Evolutionary conservation across 2,797 vertebrate genomes (phyloP).

Genomic region (Arnoldichthys spilopterus): DNA sequence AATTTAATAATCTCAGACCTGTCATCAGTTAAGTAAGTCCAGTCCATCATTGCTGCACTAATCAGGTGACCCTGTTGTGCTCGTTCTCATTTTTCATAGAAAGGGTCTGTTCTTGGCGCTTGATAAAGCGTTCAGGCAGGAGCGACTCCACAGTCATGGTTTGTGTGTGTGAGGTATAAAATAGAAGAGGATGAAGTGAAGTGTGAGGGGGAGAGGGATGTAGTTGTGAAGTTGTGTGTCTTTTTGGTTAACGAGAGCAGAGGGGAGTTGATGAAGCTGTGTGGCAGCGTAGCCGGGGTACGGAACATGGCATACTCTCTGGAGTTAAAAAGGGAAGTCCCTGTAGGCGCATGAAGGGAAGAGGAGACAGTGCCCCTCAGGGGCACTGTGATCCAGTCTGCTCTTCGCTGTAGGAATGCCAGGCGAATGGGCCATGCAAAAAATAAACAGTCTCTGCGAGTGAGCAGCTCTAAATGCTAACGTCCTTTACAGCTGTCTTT

Average conservation of each 20-base stretch:
- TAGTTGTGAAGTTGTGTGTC: slow-evolving; percentile 32
- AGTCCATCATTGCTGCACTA: neutral
- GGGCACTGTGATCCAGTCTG: slow-evolving; percentile 70
- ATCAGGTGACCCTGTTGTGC: neutral
- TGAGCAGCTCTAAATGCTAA: slow-evolving; percentile 50
- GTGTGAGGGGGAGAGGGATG: neutral
- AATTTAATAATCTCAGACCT: slow-evolving; percentile 1
- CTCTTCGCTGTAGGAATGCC: slow-evolving; percentile 60
- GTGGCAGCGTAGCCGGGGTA: slow-evolving; percentile 64
- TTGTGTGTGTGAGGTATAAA: slow-evolving; percentile 28
- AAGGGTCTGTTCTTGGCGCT: slow-evolving; percentile 37
- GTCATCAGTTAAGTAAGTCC: neutral
- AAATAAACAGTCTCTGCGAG: slow-evolving; percentile 67
- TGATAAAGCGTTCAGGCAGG: slow-evolving; percentile 44
- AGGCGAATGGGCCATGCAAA: slow-evolving; percentile 72
- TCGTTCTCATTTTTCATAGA: slow-evolving; percentile 9
- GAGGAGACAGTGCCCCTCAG: slow-evolving; percentile 68
- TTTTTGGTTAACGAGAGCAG: slow-evolving; percentile 28
- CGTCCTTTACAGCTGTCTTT: neutral
- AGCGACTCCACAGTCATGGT: slow-evolving; percentile 20
- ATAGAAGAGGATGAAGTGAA: slow-evolving; percentile 1
- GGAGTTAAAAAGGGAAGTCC: slow-evolving; percentile 78
- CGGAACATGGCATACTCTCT: slow-evolving; percentile 72
- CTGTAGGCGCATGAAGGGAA: slow-evolving; percentile 65
- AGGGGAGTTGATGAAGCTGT: slow-evolving; percentile 28